These are phyloP conservation scores for Candoia aspera DNA, from an alignment of 2,113 vertebrate genomes.

Conservation along the genomic window DNA sequence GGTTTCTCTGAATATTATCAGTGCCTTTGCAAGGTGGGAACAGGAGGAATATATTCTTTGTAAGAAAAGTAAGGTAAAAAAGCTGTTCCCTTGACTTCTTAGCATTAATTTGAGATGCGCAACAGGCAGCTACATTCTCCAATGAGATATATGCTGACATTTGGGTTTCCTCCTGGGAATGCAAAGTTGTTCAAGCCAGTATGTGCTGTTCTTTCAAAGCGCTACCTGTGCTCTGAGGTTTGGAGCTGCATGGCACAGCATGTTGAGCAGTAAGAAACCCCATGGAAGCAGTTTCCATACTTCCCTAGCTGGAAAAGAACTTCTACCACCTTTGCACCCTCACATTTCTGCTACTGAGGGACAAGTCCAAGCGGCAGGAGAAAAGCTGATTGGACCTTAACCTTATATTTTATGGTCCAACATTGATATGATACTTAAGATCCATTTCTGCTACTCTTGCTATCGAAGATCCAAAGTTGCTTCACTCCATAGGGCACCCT, in stretches of 20 bases:
- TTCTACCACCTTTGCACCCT: neutral
- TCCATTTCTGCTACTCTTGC: neutral
- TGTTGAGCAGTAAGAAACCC: neutral
- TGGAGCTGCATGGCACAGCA: neutral
- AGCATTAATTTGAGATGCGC: neutral
- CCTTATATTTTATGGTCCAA: neutral
- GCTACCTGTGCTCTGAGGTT: neutral
- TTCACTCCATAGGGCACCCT: neutral
- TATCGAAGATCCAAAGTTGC: neutral
- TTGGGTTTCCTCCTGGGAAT: neutral
- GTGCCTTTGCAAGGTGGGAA: neutral
- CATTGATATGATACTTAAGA: neutral
- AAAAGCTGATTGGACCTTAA: neutral
- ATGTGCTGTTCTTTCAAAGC: neutral
- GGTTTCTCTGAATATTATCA: neutral
- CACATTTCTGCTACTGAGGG: neutral
- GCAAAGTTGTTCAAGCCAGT: neutral
- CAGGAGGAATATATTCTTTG: too few relatives aligned
- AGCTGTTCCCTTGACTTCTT: neutral
- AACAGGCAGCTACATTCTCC: neutral
- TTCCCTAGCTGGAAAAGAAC: neutral
- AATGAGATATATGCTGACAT: neutral
- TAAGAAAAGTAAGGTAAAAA: neutral
- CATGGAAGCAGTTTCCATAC: neutral
- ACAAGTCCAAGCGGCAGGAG: neutral